Percentiles rank a stretch among this genome's conserved stretches.
phyloP scores from a whole-genome alignment of 2,113 vertebrate species.

The Cinclus mexicanus region DNA sequence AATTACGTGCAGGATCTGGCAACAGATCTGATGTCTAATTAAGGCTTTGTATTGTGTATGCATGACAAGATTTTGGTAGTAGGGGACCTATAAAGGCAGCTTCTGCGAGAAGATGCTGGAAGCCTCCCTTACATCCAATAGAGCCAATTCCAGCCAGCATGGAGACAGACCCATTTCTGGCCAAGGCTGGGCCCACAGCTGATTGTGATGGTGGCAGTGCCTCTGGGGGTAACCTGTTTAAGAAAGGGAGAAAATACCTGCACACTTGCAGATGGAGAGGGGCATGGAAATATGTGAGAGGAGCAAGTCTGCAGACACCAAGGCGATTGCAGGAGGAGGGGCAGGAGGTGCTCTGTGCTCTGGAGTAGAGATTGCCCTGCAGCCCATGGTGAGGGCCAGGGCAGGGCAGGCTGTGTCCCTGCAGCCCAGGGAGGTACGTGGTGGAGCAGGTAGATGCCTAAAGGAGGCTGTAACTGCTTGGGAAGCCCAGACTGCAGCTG shows the following conservation, averaged over 20 bases:
- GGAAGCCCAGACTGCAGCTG: not conserved
- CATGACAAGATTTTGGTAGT: not conserved
- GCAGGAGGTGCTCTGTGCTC: not conserved
- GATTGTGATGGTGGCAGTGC: accelerated
- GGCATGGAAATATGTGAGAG: not conserved
- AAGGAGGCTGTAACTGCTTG: not conserved
- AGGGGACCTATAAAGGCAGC: not conserved
- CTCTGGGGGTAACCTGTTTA: not conserved
- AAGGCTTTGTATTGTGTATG: not conserved
- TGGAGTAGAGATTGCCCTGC: not conserved
- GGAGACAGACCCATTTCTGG: accelerated
- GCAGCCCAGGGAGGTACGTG: too few relatives aligned
- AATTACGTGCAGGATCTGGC: not conserved
- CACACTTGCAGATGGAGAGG: not conserved
- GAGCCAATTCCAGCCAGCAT: not conserved
- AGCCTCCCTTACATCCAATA: accelerated
- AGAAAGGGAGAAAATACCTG: not conserved
- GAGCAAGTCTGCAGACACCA: not conserved
- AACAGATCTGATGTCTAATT: not conserved
- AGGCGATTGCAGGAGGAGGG: not conserved
- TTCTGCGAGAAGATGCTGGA: not conserved
- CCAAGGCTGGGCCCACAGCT: not conserved
- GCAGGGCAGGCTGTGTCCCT: not conserved
- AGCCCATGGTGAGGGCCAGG: accelerated
- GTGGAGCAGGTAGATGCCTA: not conserved